Percentiles rank a stretch among this genome's conserved stretches.
Evolutionary conservation across 2,797 vertebrate genomes (phyloP).

Genomic region (Hoplostethus atlanticus): DNA sequence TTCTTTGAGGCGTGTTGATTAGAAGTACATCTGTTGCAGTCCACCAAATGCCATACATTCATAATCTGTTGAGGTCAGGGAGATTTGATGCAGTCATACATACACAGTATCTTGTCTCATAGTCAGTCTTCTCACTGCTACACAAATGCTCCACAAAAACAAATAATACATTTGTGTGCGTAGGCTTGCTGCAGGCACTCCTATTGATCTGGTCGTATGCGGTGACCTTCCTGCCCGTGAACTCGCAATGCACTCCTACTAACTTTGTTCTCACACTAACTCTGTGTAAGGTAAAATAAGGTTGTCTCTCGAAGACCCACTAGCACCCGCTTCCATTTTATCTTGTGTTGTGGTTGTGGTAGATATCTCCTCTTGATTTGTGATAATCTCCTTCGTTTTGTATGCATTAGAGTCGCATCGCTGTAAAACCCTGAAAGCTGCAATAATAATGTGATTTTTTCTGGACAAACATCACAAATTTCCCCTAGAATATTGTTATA

Average conservation of each 20-base stretch:
- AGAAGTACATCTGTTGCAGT: slow-evolving; percentile 30
- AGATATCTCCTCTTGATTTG: slow-evolving; percentile 1
- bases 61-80: slow-evolving; percentile 15
- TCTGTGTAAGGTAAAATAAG: no score
- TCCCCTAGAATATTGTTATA: no score
- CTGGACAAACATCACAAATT: no score
- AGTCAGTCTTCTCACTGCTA: neutral
- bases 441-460: no score
- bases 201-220: slow-evolving; percentile 16
- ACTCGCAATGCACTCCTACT: no score
- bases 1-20: slow-evolving; percentile 20
- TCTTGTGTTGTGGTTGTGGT: neutral
- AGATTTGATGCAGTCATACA: slow-evolving; percentile 1
- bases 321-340: no score
- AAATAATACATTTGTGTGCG: neutral
- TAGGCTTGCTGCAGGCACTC: neutral
- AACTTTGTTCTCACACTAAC: no score
- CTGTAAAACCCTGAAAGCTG: no score
- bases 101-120: slow-evolving; percentile 1
- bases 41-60: slow-evolving; percentile 20
- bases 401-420: no score
- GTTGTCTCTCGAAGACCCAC: no score
- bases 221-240: neutral
- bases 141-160: neutral
- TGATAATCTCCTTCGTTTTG: neutral